Conservation (phyloP, 2,113 vertebrate species). For the Oreochromis aureus region DNA sequence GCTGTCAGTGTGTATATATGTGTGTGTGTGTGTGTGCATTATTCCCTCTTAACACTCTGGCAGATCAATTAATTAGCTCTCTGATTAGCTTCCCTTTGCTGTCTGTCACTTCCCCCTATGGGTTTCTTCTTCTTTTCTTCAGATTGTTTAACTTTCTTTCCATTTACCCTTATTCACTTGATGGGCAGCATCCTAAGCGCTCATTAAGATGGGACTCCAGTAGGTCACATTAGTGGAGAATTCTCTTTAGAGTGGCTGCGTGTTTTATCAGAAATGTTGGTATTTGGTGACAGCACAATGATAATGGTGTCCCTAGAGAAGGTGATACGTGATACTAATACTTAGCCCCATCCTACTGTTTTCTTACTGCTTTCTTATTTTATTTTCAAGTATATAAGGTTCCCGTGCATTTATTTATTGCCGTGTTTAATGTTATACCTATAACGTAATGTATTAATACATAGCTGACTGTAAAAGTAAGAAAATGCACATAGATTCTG, state of each 20-base stretch:
- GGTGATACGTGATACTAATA: background rate
- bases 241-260: background rate
- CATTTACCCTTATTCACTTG: background rate
- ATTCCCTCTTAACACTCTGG: background rate
- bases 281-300: background rate
- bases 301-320: background rate
- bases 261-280: background rate
- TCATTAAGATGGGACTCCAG: background rate
- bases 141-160: background rate
- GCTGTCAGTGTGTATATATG: fast-evolving
- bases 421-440: background rate
- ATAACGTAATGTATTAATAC: background rate
- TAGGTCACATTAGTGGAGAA: background rate
- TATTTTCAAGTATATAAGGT: background rate
- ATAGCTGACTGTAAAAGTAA: background rate
- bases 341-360: background rate
- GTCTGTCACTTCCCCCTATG: background rate
- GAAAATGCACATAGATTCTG: background rate
- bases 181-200: background rate
- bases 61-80: background rate
- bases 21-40: background rate
- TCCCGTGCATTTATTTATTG: background rate
- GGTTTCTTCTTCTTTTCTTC: background rate
- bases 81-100: background rate
- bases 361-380: background rate